A percentile compares a stretch with the other conserved stretches of the same genome.
Evolutionary conservation across 2,888 invertebrate species (phyloP).

Genomic region (Aspidiotus destructor): DNA sequence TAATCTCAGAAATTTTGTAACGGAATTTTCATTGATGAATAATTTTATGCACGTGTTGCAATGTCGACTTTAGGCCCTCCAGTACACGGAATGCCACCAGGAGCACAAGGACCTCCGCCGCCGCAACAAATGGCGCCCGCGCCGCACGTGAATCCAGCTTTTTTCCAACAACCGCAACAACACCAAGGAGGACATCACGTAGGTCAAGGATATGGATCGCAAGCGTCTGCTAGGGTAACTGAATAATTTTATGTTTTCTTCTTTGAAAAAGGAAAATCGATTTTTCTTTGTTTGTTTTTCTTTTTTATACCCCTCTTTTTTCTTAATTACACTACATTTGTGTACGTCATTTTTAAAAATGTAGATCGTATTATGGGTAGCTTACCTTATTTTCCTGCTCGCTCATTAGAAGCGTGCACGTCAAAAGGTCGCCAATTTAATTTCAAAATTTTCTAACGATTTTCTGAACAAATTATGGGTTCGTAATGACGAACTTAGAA

Average conservation of each 20-base stretch:
- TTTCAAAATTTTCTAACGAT: no score
- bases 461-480: no score
- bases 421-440: no score
- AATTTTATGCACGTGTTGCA: slow-evolving; percentile 18
- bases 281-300: neutral
- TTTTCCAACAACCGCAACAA: slow-evolving; percentile 64
- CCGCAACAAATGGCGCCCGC: slow-evolving; percentile 57
- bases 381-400: no score
- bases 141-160: slow-evolving; percentile 93
- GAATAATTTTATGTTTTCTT: slow-evolving; percentile 21
- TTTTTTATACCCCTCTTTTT: slow-evolving; percentile 6
- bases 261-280: neutral
- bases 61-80: slow-evolving; percentile 30
- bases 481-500: no score
- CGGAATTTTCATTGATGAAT: no score
- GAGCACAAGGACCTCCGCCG: slow-evolving; percentile 53
- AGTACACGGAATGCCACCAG: slow-evolving; percentile 52
- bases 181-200: slow-evolving; percentile 26
- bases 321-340: slow-evolving; percentile 3
- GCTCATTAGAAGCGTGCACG: no score
- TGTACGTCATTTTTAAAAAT: neutral
- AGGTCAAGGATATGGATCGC: slow-evolving; percentile 26
- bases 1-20: no score
- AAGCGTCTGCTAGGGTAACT: slow-evolving; percentile 30
- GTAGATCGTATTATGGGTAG: neutral